Evolutionary conservation across 2,113 vertebrate genomes (phyloP), one percentile per base, ranked within the genome.

Genomic region (Marmota monax): DNA sequence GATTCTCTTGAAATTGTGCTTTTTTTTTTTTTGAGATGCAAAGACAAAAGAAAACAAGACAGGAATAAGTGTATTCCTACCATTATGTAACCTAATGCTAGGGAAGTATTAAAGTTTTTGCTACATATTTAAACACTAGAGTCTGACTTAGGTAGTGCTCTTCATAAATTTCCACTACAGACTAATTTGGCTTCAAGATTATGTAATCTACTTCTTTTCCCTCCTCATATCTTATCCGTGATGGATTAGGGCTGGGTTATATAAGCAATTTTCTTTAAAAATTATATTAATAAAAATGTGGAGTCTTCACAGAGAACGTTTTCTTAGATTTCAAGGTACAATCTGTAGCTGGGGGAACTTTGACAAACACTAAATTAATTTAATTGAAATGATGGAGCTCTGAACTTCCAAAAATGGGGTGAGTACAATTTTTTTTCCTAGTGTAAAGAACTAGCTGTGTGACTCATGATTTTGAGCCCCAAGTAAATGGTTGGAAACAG

Each of bases 251-350:
- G 6, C 69, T 91, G 34, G 34, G 29, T 93, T 91, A 63, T 63
- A 70, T 90, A 73, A 97, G 53, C 23, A 32, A 82, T 80, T 58
- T 88, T 92, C 42, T 95, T 96, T 87, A 72, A 92, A 96, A 89
- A 69, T 69, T 63, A 18, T 70, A 69, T 90, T 84, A 94, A 94
- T 92, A 90, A 96, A 96, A 78, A 74, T 78, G n/a, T 88, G 32
- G n/a, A 61, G 8, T 78, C 34, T 67, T 96, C 39, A 80, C 27
- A 90, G 67, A 77, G 74, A 58, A 32, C 69, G 1, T 82, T 88
- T 96, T 61, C 72, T 90, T 86, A 32, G 80, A 22, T 84, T 78
- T 96, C 29, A 73, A 92, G 76, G 18, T 90, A 78, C 42, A 39
- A 51, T 83, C 72, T 88, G 4, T 80, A 84, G 61, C 92, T 90